phyloP scores from a whole-genome alignment of 2,113 vertebrate species.

The Mionectes macconnelli region DNA sequence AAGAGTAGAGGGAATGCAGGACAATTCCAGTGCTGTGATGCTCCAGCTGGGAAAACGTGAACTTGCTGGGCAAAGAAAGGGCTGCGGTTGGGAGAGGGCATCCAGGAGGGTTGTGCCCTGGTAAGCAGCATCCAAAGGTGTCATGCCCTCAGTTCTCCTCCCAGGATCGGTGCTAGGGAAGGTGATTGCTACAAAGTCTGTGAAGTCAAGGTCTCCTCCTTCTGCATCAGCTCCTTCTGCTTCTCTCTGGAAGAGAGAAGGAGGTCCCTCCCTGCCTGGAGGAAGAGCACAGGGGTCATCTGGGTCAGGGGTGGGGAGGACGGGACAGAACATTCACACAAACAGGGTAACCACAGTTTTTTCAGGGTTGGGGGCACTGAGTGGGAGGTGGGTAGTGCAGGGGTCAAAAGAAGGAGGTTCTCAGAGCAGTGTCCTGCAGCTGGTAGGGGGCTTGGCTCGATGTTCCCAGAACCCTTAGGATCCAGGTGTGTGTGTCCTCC shows the following conservation, averaged over 20 bases:
- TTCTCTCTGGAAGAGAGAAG: background rate
- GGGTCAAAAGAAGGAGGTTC: background rate
- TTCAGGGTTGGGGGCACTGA: background rate
- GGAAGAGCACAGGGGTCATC: background rate
- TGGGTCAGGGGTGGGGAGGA: accelerated
- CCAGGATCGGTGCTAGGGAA: background rate
- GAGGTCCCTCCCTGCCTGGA: background rate
- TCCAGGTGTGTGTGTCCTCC: background rate
- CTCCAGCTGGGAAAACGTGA: background rate
- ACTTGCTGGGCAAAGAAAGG: background rate
- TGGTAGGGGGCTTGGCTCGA: background rate
- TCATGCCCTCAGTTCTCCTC: background rate
- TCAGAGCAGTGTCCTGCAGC: accelerated
- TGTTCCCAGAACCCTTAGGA: background rate
- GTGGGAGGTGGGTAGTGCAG: too few relatives aligned
- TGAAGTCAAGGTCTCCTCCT: background rate
- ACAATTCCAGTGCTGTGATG: accelerated
- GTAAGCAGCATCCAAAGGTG: background rate
- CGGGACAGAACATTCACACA: background rate
- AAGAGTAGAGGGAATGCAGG: background rate
- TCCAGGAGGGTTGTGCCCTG: background rate
- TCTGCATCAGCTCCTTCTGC: background rate
- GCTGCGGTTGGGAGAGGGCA: background rate
- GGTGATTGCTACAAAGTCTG: background rate
- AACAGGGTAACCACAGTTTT: background rate